Percentiles rank a stretch among this genome's conserved stretches.
Evolutionary conservation across 2,888 invertebrate species (phyloP).

Genomic region (Athalia rosae): DNA sequence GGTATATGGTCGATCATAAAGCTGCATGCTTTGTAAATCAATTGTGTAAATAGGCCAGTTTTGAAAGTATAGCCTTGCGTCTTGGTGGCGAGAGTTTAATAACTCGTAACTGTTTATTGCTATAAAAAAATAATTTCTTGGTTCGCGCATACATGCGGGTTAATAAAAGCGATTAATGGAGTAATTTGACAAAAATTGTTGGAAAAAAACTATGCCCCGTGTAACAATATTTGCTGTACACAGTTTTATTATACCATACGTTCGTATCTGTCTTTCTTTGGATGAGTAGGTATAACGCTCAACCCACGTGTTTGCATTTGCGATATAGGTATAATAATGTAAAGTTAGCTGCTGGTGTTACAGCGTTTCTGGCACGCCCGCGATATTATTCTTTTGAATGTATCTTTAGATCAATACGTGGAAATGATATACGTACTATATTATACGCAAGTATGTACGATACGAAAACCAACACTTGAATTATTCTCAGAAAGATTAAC

Average conservation of each 20-base stretch:
- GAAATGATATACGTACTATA: too few species aligned
- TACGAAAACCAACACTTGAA: too few species aligned
- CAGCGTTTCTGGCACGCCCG: neutral
- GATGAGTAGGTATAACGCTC: neutral
- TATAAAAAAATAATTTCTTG: neutral
- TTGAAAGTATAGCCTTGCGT: conserved; percentile 41
- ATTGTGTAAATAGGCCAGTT: conserved; percentile 44
- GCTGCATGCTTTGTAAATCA: neutral
- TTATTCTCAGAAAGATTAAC: too few species aligned
- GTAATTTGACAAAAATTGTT: too few species aligned
- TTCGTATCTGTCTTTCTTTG: neutral
- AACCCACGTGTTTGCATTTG: conserved; percentile 22
- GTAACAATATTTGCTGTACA: too few species aligned
- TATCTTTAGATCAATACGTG: neutral
- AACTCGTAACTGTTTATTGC: conserved; percentile 18
- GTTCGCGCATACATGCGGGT: neutral
- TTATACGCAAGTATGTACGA: too few species aligned
- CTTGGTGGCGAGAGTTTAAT: conserved; percentile 31
- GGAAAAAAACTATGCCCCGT: too few species aligned
- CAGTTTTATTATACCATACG: neutral
- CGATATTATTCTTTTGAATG: neutral
- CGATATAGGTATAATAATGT: neutral
- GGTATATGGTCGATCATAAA: too few species aligned
- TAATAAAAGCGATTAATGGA: neutral
- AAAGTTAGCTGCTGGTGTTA: neutral